These are phyloP conservation scores for Acronicta leporina DNA, from an alignment of 2,888 invertebrate species.

Conservation along the genomic window DNA sequence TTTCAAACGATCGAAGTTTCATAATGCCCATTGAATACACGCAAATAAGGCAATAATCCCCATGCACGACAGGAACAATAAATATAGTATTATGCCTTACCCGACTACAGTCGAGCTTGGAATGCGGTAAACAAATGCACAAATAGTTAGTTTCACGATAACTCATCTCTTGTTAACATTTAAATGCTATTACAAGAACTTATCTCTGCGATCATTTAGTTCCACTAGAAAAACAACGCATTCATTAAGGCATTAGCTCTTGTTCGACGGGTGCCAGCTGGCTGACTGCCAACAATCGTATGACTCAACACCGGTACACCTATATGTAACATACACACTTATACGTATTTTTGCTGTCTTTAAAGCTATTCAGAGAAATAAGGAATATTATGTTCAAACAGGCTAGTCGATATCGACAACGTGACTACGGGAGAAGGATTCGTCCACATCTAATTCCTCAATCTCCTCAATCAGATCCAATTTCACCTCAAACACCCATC, in stretches of 20 bases:
- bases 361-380: slow-evolving; percentile 36
- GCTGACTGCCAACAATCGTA: slow-evolving; percentile 70
- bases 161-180: slow-evolving; percentile 63
- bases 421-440: slow-evolving; percentile 79
- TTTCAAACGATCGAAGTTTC: slow-evolving; percentile 8
- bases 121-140: slow-evolving; percentile 42
- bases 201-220: slow-evolving; percentile 66
- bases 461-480: slow-evolving; percentile 74
- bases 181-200: slow-evolving; percentile 58
- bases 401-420: slow-evolving; percentile 85
- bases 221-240: slow-evolving; percentile 70
- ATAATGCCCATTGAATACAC: slow-evolving; percentile 19
- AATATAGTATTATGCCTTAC: slow-evolving; percentile 24
- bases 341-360: slow-evolving; percentile 43
- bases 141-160: slow-evolving; percentile 53
- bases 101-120: slow-evolving; percentile 33
- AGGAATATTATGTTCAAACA: slow-evolving; percentile 80
- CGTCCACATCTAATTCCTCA: slow-evolving; percentile 71
- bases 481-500: slow-evolving; percentile 45
- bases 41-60: slow-evolving; percentile 29
- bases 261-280: slow-evolving; percentile 68
- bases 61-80: slow-evolving; percentile 23
- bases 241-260: slow-evolving; percentile 77
- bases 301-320: slow-evolving; percentile 73
- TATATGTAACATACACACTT: slow-evolving; percentile 54